Base-by-base conservation (phyloP, 2,113 vertebrate genomes). In the Pteruthius melanotis region DNA sequence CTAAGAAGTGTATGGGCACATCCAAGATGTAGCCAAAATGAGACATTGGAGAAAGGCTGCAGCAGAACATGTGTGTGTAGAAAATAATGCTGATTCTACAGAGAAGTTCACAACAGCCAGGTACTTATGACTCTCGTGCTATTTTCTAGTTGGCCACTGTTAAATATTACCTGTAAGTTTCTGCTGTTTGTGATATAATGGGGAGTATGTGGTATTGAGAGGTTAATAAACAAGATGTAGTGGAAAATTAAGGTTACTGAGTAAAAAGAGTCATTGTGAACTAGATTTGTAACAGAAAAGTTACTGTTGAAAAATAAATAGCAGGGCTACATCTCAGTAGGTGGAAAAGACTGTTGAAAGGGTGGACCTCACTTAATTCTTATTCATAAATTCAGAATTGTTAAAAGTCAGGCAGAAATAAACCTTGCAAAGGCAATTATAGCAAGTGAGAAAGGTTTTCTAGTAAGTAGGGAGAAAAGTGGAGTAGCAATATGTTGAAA, bases 321-420 rank as follows among this genome's bases (percentile, higher is more conserved):
- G 39, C 47, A 95, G 42, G 16, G 33, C 44, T 82, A 26, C 24
- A 53, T 87, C 57, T 96, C 79, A 88, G 35, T 64, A 74, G 42
- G 28, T 86, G 35, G 40, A 85, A 83, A 86, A 75, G 57, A 69
- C 44, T 69, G 60, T 66, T 92, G 85, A 71, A 72, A 84, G 17
- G 37, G 39, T 71, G 49, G 61, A 77, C 57, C 57, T 77, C 82
- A 56, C 31, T 80, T 75, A 90, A 87, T 95, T 92, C 70, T 82
- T 87, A 91, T 94, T 93, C 83, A 95, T 95, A 82, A 95, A 91
- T 79, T 84, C 74, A 84, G 61, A 71, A 71, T 53, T 79, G 61
- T 66, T 92, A 49, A 72, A 95, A 95, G 56, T 75, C 76, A 93
- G 82, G 69, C 44, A 91, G 83, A 94, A 76, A 79, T 44, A 93